Evolutionary conservation across 1,140 invertebrate genomes (phyloP).

Genomic region (Acromyrmex charruanus): DNA sequence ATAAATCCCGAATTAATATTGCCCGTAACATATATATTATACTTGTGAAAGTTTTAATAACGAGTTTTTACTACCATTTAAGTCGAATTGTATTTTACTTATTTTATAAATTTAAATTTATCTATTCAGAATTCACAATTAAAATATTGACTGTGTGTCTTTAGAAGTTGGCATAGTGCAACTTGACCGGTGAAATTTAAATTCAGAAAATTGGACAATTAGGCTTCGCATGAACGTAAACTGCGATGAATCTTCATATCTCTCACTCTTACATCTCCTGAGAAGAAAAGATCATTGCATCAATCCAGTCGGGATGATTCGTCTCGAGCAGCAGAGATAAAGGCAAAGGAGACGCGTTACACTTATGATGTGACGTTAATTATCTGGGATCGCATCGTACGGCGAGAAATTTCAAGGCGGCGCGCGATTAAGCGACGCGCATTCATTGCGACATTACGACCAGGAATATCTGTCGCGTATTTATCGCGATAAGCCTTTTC

Average conservation of each 20-base stretch:
- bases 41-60: no score
- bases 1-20: no score
- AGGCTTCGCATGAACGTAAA: not conserved
- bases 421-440: constrained; percentile 61
- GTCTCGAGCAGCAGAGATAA: not conserved
- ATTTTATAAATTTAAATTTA: no score
- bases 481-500: constrained; percentile 49
- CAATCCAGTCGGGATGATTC: not conserved
- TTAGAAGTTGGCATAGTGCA: no score
- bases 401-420: constrained; percentile 50
- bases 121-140: no score
- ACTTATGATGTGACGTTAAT: constrained; percentile 60
- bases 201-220: not conserved
- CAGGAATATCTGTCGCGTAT: constrained; percentile 58
- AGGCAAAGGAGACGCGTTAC: constrained; percentile 9
- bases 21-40: no score
- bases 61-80: no score
- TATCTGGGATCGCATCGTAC: constrained; percentile 54
- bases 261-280: not conserved
- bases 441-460: constrained; percentile 68
- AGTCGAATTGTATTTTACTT: no score
- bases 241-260: not conserved
- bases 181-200: no score
- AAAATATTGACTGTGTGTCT: no score
- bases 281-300: not conserved